Evolutionary conservation across 2,888 invertebrate genomes (phyloP).

Genomic region (Coenonympha glycerion): DNA sequence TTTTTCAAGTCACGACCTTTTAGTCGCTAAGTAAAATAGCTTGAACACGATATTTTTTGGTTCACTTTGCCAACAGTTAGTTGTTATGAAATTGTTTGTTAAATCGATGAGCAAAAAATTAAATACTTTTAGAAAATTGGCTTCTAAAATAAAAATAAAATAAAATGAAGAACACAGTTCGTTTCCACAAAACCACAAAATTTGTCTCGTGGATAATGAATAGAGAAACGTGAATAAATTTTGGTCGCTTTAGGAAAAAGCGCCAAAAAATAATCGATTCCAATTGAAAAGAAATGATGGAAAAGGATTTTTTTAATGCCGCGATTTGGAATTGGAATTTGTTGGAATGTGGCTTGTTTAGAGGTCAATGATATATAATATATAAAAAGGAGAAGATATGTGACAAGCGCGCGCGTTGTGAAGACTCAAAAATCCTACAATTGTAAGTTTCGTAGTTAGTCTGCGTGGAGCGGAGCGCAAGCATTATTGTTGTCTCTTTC

Average conservation of each 20-base stretch:
- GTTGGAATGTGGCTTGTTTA: too few species aligned
- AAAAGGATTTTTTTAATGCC: neutral
- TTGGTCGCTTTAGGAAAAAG: neutral
- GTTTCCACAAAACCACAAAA: slow-evolving; percentile 9
- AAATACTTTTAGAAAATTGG: slow-evolving; percentile 8
- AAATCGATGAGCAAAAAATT: slow-evolving; percentile 5
- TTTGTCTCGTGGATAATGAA: slow-evolving; percentile 1
- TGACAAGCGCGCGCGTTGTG: too few species aligned
- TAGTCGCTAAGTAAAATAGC: neutral
- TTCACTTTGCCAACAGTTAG: slow-evolving; percentile 5
- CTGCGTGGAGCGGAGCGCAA: too few species aligned
- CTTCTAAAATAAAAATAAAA: slow-evolving; percentile 3
- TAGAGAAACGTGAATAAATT: slow-evolving; percentile 8
- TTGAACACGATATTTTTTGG: neutral
- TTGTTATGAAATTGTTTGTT: slow-evolving; percentile 4
- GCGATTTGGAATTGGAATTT: neutral
- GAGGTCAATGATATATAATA: too few species aligned
- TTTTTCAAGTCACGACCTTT: slow-evolving; percentile 4
- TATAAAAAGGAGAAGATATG: too few species aligned
- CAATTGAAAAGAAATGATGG: neutral
- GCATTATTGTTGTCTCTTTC: too few species aligned
- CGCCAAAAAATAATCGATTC: neutral
- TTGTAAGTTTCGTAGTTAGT: too few species aligned
- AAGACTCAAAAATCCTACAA: too few species aligned
- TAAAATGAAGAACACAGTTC: neutral